phyloP scores from a whole-genome alignment of 2,888 invertebrate species.

The Epinotia brunnichana region DNA sequence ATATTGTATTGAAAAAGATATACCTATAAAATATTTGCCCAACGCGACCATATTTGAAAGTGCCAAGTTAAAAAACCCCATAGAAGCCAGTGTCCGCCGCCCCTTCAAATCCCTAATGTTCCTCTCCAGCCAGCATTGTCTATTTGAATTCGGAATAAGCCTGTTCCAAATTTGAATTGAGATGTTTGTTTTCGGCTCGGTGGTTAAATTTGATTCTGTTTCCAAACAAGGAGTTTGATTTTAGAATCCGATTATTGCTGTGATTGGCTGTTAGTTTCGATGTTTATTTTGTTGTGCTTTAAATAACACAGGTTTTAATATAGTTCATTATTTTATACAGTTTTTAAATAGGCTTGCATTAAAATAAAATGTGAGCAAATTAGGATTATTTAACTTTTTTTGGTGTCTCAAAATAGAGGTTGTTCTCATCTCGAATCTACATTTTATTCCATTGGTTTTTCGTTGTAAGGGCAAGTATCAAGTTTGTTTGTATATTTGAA shows the following conservation, averaged over 20 bases:
- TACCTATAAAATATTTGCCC: too few relatives aligned
- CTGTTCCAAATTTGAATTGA: constrained; percentile 73
- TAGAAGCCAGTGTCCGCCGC: constrained; percentile 52
- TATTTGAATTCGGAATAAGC: constrained; percentile 77
- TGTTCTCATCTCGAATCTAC: too few relatives aligned
- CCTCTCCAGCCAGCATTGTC: constrained; percentile 68
- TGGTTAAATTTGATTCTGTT: constrained; percentile 66
- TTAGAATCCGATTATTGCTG: constrained; percentile 48
- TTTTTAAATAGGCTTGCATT: too few relatives aligned
- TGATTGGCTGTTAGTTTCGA: constrained; percentile 39
- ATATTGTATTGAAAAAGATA: too few relatives aligned
- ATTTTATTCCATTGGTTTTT: too few relatives aligned
- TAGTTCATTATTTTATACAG: neutral
- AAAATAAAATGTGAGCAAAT: too few relatives aligned
- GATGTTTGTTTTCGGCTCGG: constrained; percentile 75
- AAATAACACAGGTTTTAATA: neutral
- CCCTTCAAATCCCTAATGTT: constrained; percentile 62
- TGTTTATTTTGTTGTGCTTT: neutral
- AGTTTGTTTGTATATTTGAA: too few relatives aligned
- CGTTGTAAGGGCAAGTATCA: too few relatives aligned
- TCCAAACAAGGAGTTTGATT: constrained; percentile 52
- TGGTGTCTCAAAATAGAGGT: too few relatives aligned
- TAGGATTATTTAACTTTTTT: too few relatives aligned
- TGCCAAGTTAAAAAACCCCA: too few relatives aligned
- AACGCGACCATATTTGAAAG: too few relatives aligned